Conservation (phyloP, 2,113 vertebrate genomes). For the Coptodon rendalli region DNA sequence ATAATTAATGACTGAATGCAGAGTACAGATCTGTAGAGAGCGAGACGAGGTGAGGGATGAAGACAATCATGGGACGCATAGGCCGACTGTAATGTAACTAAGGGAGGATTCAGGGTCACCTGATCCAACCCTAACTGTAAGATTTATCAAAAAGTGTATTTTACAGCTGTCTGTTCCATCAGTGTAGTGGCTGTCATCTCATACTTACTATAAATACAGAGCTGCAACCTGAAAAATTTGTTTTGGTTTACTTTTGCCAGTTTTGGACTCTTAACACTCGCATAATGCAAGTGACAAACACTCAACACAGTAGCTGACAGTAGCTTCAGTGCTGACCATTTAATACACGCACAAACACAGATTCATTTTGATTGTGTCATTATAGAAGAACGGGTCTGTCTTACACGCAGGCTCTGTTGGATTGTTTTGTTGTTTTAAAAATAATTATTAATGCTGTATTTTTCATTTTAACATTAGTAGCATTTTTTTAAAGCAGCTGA, state of each 20-base stretch:
- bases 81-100: not conserved
- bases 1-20: not conserved
- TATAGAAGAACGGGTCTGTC: not conserved
- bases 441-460: not conserved
- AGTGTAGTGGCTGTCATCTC: not conserved
- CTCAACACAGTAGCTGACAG: not conserved
- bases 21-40: not conserved
- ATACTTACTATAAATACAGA: not conserved
- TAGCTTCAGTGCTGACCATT: not conserved
- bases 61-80: not conserved
- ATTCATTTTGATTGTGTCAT: not conserved
- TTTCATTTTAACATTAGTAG: not conserved
- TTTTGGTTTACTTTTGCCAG: not conserved
- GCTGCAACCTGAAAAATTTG: not conserved
- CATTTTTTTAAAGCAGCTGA: not conserved
- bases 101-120: not conserved
- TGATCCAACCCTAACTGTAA: not conserved
- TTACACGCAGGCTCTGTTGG: not conserved
- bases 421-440: not conserved
- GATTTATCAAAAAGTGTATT: not conserved
- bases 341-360: not conserved
- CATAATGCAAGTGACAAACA: accelerated
- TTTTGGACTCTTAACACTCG: not conserved
- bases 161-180: not conserved
- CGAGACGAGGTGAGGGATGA: not conserved